phyloP scores from a whole-genome alignment of 2,888 invertebrate species.

The Eumacrocentrus americanus region DNA sequence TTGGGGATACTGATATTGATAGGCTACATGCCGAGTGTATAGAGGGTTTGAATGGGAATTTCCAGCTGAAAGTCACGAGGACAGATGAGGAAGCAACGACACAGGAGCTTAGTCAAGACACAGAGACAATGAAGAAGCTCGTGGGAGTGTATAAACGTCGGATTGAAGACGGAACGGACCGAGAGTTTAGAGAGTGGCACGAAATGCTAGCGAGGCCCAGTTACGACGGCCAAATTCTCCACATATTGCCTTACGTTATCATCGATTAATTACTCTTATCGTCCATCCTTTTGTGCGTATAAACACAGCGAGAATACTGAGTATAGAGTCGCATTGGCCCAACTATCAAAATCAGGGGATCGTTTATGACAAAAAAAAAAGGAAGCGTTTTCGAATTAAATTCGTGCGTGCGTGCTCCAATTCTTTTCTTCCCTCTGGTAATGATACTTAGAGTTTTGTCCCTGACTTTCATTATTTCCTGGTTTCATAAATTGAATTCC shows the following conservation, averaged over 20 bases:
- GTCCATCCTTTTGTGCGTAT: background rate
- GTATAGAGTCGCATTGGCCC: background rate
- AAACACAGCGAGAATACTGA: background rate
- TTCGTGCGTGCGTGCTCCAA: too few relatives aligned
- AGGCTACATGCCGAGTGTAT: conserved; percentile 52
- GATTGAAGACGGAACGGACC: conserved; percentile 47
- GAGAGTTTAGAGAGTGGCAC: conserved; percentile 89
- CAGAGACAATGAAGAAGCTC: conserved; percentile 28
- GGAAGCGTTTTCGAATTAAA: too few relatives aligned
- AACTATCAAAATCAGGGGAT: background rate
- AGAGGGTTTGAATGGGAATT: conserved; percentile 59
- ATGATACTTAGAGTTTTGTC: background rate
- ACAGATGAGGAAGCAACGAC: conserved; percentile 32
- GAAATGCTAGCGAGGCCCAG: conserved; percentile 79
- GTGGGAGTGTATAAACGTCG: conserved; percentile 42
- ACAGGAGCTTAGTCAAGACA: conserved; percentile 12
- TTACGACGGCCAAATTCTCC: conserved; percentile 78
- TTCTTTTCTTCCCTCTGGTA: too few relatives aligned
- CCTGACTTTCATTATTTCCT: background rate
- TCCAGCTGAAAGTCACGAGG: conserved; percentile 47
- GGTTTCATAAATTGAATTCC: background rate
- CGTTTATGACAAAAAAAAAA: too few relatives aligned
- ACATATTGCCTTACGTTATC: conserved; percentile 96
- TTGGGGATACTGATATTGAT: conserved; percentile 49
- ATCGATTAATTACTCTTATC: conserved; percentile 71